Conservation (phyloP, 2,113 vertebrate genomes). For the Crotalus helleri region DNA sequence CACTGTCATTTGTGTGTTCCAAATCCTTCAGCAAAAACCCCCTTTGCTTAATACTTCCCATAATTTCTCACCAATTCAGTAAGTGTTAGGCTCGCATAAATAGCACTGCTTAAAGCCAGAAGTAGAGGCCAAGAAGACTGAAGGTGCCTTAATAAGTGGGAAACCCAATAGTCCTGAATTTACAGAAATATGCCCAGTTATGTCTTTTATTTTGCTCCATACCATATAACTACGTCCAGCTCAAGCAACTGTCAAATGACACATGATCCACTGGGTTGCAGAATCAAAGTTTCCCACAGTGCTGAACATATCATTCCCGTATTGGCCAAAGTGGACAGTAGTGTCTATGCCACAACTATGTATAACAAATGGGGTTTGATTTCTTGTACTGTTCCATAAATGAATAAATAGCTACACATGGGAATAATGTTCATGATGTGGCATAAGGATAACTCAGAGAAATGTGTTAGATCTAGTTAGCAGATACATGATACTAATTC, state of each 20-base stretch:
- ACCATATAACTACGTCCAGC: neutral
- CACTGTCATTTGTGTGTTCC: conserved; percentile 6
- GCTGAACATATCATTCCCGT: conserved; percentile 5
- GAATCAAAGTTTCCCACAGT: neutral
- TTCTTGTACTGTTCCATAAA: neutral
- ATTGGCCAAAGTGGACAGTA: conserved; percentile 10
- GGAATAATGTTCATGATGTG: neutral
- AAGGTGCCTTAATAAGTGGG: conserved; percentile 30
- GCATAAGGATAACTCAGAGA: neutral
- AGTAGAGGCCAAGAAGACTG: conserved; percentile 3
- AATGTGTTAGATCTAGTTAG: neutral
- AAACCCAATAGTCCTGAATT: conserved; percentile 13
- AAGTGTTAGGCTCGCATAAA: conserved; percentile 16
- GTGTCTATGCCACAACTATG: neutral
- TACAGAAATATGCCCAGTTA: neutral
- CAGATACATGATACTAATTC: neutral
- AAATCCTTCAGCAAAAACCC: conserved; percentile 24
- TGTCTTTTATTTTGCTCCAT: neutral
- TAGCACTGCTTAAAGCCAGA: conserved; percentile 13
- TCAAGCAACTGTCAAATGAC: conserved; percentile 25
- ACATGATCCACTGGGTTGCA: neutral
- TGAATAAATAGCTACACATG: neutral
- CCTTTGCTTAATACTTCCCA: conserved; percentile 27
- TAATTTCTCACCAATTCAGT: conserved; percentile 23
- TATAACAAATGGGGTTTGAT: neutral